Base-by-base conservation (phyloP, 2,113 vertebrate species). In the Artemisiospiza belli region DNA sequence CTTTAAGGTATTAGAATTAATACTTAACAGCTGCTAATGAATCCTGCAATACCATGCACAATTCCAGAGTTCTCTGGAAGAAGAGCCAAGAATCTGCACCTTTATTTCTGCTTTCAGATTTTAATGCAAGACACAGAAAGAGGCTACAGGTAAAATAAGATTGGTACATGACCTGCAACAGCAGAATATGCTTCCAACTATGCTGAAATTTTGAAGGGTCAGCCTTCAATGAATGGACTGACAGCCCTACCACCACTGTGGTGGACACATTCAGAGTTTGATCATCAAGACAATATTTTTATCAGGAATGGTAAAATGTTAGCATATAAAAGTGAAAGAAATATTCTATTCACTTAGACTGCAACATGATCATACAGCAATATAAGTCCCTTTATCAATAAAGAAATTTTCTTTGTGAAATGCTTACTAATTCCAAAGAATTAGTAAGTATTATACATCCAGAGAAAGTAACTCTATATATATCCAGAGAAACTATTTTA, bases 321-420 rank as follows among this genome's bases (percentile, higher is more conserved):
- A 67, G 14, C 31, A 46, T 18, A 31, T 21, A 13, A 7, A 68
- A 85, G 25, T 67, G 3, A 7, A 78, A 82, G 4, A 2, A 33
- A 44, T 41, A 46, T 15, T 46, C 18, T 37, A 7, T 33, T 70
- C 12, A 21, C 47, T 82, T 54, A 33, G 37, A 64, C 30, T 30
- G 18, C 15, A 28, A 17, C 13, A 22, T 0, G 0, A 46, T 31
- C 15, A 46, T n/a, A 35, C 37, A 86, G 28, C 14, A 43, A 28
- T 27, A 10, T 11, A n/a, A 43, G 19, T 43, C 11, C 8, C 15
- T n/a, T 78, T 54, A 28, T 13, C 2, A 13, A 43, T n/a, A 78
- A n/a, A 43, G 47, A 9, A 41, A 37, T 31, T 31, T 58, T 46
- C 11, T 89, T 69, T 15, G 9, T 33, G 9, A 78, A 82, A 51